phyloP scores from a whole-genome alignment of 2,797 vertebrate species.

The Lycodopsis pacificus region DNA sequence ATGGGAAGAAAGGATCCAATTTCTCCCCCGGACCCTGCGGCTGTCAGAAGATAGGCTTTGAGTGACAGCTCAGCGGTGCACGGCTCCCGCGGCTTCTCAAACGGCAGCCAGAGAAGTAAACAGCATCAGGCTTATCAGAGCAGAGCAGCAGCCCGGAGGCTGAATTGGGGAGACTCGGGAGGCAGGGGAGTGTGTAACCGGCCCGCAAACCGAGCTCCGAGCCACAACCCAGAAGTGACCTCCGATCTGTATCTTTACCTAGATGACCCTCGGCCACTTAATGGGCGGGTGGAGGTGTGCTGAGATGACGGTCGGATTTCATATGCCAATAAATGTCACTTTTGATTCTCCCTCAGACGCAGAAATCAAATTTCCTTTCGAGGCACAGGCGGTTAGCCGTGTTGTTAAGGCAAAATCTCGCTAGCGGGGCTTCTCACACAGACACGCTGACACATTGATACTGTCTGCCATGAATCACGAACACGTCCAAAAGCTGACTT shows the following conservation, averaged over 20 bases:
- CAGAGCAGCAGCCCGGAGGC: conserved; percentile 79
- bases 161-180: conserved; percentile 62
- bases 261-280: conserved; percentile 38
- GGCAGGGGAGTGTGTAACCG: conserved; percentile 52
- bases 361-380: conserved; percentile 45
- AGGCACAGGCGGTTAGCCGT: conserved; percentile 26
- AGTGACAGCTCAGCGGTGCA: conserved; percentile 81
- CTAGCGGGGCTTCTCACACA: conserved; percentile 33
- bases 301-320: conserved; percentile 49
- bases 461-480: conserved; percentile 60
- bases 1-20: conserved; percentile 81
- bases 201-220: conserved; percentile 52
- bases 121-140: conserved; percentile 83
- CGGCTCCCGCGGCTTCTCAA: conserved; percentile 73
- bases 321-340: conserved; percentile 53
- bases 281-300: conserved; percentile 11
- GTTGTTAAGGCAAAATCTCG: conserved; percentile 46
- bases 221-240: conserved; percentile 66
- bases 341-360: conserved; percentile 33
- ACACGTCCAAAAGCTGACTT: conserved; percentile 54
- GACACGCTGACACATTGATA: conserved; percentile 48
- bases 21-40: conserved; percentile 73
- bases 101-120: conserved; percentile 79
- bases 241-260: conserved; percentile 67
- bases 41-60: conserved; percentile 83